Base-by-base conservation (phyloP, 2,888 invertebrate genomes). In the Clostera curtula region DNA sequence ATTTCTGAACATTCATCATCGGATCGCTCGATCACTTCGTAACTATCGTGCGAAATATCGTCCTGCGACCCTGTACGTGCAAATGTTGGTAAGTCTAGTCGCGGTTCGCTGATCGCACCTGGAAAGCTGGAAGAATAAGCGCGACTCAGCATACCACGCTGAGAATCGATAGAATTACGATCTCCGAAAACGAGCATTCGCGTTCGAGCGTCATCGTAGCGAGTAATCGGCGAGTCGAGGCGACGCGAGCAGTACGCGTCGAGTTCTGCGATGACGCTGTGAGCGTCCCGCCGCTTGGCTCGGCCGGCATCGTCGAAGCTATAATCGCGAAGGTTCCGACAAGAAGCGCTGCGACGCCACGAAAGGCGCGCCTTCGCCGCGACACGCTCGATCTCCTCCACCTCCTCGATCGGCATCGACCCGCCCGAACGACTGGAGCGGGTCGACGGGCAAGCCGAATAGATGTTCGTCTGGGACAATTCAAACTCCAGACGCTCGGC, bases 111-210 rank as follows among this genome's bases (percentile, higher is more conserved):
- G 3, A 89, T 88, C 26, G 92, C 93, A 30, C 94, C 94, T 11
- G 95, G 95, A 68, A 93, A 95, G 64, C 93, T 93, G 40, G 93
- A 93, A 11, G 93, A 93, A 73, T 93, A 94, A 3, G 93, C 89
- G 65, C 93, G 92, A 25, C 89, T 87, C 38, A 73, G 55, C 48
- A 90, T 85, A 57, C 90, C 89, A 57, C 90, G 89, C 54, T 88
- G 88, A 4, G 87, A 85, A 59, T 92, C 92, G 34, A 90, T 80
- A 4, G 90, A 90, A 52, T 86, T 87, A 34, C 64, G 64, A 29
- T 57, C 53, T 35, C 67, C 66, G 40, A 67, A 59, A 11, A 63
- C 64, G 32, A 60, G 33, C 47, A 88, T 86, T 43, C 88, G 85
- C 46, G 88, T 86, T 42, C 88, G 86, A 33, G 85, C 87, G 53